These are phyloP conservation scores for Melinaea marsaeus DNA, from an alignment of 2,888 invertebrate genomes.

Conservation along the genomic window DNA sequence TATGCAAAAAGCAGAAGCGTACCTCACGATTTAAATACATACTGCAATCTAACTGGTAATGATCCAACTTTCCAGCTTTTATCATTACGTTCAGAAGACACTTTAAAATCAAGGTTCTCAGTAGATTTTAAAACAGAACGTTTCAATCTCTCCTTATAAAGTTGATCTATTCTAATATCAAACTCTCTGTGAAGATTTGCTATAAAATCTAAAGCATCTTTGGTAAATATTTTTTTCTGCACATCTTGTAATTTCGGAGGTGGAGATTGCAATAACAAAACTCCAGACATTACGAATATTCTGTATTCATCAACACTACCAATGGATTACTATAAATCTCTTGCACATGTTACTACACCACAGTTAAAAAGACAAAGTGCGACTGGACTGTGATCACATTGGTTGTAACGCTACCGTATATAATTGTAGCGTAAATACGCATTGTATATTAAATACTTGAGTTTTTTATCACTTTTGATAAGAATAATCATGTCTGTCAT, in stretches of 20 bases:
- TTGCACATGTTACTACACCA: not conserved
- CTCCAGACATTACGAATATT: constrained; percentile 2
- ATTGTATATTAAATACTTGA: not conserved
- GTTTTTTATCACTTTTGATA: constrained; percentile 4
- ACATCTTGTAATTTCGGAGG: constrained; percentile 74
- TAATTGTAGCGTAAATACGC: not conserved
- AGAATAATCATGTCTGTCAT: not conserved
- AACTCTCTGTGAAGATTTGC: constrained; percentile 71
- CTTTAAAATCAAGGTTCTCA: constrained; percentile 58
- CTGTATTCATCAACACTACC: no score
- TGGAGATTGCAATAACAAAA: constrained; percentile 62
- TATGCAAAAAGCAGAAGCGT: constrained; percentile 14
- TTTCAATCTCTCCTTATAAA: constrained; percentile 62
- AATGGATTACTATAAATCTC: no score
- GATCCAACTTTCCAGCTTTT: constrained; percentile 79
- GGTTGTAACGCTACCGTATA: not conserved
- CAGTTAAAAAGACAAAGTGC: constrained; percentile 1
- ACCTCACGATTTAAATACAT: constrained; percentile 38
- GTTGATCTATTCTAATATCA: constrained; percentile 65
- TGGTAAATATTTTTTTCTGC: constrained; percentile 75
- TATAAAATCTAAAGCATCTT: constrained; percentile 77
- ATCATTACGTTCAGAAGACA: constrained; percentile 60
- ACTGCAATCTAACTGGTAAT: constrained; percentile 74
- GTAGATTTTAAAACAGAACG: constrained; percentile 51
- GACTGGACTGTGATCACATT: constrained; percentile 1